phyloP scores from a whole-genome alignment of 1,140 invertebrate genomes.

The Bombus confusus region DNA sequence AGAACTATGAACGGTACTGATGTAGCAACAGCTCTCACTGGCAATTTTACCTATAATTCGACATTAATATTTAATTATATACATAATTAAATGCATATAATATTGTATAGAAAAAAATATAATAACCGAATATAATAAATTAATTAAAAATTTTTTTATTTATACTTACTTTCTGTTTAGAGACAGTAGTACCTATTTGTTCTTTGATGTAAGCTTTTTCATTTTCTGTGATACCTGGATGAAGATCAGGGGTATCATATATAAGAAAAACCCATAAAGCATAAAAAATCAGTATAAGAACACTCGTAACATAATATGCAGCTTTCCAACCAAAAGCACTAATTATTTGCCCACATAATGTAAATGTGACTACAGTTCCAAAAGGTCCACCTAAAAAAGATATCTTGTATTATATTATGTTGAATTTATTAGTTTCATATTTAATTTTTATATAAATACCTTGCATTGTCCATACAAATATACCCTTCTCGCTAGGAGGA shows the following conservation, averaged over 20 bases:
- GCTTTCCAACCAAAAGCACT: conserved; percentile 87
- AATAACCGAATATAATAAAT: neutral
- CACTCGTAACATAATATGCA: conserved; percentile 88
- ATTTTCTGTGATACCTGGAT: conserved; percentile 88
- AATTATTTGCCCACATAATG: conserved; percentile 86
- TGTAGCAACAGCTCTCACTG: conserved; percentile 81
- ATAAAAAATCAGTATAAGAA: conserved; percentile 85
- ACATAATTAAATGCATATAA: neutral
- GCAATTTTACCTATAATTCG: conserved; percentile 69
- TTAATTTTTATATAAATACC: conserved; percentile 63
- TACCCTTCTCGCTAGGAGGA: conserved; percentile 89
- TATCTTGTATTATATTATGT: conserved; percentile 4
- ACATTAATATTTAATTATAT: neutral
- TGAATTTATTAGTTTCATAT: neutral
- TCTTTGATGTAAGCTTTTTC: conserved; percentile 90
- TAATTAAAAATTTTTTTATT: neutral
- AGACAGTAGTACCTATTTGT: conserved; percentile 83
- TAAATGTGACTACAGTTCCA: conserved; percentile 89
- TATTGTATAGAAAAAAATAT: neutral
- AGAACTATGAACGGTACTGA: conserved; percentile 88
- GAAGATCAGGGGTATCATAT: conserved; percentile 87
- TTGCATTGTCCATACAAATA: conserved; percentile 87
- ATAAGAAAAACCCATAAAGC: conserved; percentile 86
- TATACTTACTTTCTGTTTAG: conserved; percentile 81
- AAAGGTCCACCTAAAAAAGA: conserved; percentile 86